Evolutionary conservation across 1,140 invertebrate genomes (phyloP).

Genomic region (Aricia agestis): DNA sequence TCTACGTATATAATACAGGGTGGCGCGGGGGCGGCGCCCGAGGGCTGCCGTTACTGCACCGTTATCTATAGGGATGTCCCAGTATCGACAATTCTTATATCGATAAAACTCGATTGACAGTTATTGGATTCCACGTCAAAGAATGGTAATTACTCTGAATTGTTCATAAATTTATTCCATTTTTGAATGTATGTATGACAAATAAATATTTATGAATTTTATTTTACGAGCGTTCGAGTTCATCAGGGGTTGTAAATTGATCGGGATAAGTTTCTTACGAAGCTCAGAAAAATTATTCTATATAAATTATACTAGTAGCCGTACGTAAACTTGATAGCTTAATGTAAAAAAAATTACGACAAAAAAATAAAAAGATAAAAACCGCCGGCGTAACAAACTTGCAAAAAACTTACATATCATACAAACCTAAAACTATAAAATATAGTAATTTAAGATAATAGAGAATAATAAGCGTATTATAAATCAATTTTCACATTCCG

Average conservation of each 20-base stretch:
- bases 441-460: background rate
- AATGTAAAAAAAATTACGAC: background rate
- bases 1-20: constrained; percentile 29
- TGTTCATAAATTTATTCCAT: background rate
- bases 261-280: background rate
- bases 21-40: constrained; percentile 42
- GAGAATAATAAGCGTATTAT: background rate
- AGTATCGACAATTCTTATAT: background rate
- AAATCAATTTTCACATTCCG: background rate
- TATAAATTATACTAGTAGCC: background rate
- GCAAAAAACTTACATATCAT: background rate
- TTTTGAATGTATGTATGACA: background rate
- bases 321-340: no score
- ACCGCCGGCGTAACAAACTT: background rate
- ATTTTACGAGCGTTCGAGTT: background rate
- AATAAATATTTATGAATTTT: background rate
- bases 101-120: constrained; percentile 5
- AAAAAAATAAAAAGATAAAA: background rate
- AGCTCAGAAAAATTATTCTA: background rate
- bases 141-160: background rate
- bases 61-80: constrained; percentile 31
- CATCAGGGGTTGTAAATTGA: background rate
- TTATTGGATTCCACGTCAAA: background rate
- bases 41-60: constrained; percentile 45
- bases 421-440: background rate